Evolutionary conservation across 1,140 invertebrate species (phyloP).

Genomic region (Caenorhabditis inopinata): DNA sequence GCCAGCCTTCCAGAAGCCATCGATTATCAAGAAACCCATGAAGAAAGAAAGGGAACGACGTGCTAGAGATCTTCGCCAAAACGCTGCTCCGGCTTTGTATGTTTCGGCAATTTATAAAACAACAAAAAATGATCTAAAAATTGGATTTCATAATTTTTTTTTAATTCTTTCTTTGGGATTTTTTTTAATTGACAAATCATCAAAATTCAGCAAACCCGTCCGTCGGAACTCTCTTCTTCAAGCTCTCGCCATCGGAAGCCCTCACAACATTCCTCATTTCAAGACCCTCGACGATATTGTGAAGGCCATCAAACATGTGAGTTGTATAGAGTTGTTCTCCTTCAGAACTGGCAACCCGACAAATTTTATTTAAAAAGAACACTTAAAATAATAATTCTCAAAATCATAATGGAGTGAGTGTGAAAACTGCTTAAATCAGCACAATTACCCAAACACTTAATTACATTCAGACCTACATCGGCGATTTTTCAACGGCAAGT

Average conservation of each 20-base stretch:
- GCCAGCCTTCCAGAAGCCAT: conserved; percentile 48
- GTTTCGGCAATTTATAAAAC: no score
- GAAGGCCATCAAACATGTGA: conserved; percentile 61
- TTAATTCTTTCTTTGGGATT: no score
- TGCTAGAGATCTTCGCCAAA: conserved; percentile 55
- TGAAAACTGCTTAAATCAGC: background rate
- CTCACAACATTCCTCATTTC: conserved; percentile 65
- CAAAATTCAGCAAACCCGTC: conserved; percentile 60
- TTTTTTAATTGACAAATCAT: no score
- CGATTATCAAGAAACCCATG: conserved; percentile 65
- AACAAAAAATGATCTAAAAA: no score
- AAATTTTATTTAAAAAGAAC: no score
- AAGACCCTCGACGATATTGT: conserved; percentile 65
- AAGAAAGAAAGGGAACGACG: conserved; percentile 62
- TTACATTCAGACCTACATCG: conserved; percentile 25
- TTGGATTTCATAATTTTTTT: no score
- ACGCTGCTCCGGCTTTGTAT: conserved; percentile 64
- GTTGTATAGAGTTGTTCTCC: background rate
- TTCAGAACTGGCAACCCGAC: no score
- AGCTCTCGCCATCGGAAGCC: conserved; percentile 65
- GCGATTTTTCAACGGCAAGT: conserved; percentile 32
- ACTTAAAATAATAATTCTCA: background rate
- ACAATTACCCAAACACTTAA: background rate
- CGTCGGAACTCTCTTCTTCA: conserved; percentile 63
- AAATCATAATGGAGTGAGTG: background rate